A percentile compares a stretch with the other conserved stretches of the same genome.
Evolutionary conservation across 2,113 vertebrate genomes (phyloP).

Genomic region (Rana temporaria): DNA sequence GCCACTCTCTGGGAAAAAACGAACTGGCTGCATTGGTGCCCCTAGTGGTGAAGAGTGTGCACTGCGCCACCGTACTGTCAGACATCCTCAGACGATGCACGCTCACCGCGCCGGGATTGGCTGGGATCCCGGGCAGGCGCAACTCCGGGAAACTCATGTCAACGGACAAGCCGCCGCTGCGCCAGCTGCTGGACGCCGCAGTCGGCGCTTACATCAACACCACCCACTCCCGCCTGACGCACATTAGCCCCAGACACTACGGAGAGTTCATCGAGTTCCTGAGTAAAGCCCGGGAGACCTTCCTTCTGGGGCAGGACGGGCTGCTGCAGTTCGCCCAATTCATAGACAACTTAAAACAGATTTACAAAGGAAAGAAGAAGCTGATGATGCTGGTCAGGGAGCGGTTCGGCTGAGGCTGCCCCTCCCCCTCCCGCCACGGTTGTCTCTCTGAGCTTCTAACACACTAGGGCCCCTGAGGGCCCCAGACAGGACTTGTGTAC

Average conservation of each 20-base stretch:
- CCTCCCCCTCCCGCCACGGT: constrained; percentile 26
- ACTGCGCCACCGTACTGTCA: constrained; percentile 95
- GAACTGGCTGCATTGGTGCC: constrained; percentile 97
- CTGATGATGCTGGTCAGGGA: constrained; percentile 97
- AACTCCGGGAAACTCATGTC: constrained; percentile 98
- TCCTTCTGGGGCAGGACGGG: constrained; percentile 94
- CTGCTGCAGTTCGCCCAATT: constrained; percentile 97
- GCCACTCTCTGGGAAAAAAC: constrained; percentile 98
- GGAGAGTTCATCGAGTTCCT: constrained; percentile 98
- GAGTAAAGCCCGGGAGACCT: constrained; percentile 95
- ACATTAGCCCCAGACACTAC: constrained; percentile 98
- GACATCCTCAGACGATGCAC: constrained; percentile 97
- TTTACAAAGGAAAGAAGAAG: constrained; percentile 99
- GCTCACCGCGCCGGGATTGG: constrained; percentile 92
- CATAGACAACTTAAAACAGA: constrained; percentile 99
- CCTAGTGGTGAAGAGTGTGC: constrained; percentile 96
- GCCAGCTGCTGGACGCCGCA: constrained; percentile 94
- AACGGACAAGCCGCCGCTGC: constrained; percentile 94
- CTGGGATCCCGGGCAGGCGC: constrained; percentile 92
- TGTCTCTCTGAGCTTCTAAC: constrained; percentile 39
- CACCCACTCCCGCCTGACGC: constrained; percentile 96
- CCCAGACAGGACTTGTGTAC: constrained; percentile 22
- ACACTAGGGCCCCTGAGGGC: not conserved
- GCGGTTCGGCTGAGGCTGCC: constrained; percentile 86
- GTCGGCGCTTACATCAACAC: constrained; percentile 98